Evolutionary conservation across 1,140 invertebrate species (phyloP).

Genomic region (Drosophila lacteicornis): DNA sequence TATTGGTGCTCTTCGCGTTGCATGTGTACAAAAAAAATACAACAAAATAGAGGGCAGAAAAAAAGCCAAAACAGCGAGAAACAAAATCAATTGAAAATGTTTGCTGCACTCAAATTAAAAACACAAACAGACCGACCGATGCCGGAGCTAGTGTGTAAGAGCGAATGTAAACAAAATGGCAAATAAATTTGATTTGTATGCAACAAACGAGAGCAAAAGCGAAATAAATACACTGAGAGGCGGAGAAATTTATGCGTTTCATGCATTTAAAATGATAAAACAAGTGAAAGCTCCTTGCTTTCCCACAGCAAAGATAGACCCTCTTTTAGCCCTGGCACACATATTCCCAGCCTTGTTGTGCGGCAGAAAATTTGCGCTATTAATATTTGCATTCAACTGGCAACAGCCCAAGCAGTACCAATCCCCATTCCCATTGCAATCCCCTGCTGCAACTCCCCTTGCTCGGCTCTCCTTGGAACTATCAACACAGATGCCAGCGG

Average conservation of each 20-base stretch:
- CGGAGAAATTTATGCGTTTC: constrained; percentile 37
- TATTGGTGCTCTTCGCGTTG: constrained; percentile 37
- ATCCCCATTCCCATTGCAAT: not conserved
- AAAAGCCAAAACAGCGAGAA: constrained; percentile 9
- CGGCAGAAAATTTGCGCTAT: constrained; percentile 78
- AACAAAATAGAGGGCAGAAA: not conserved
- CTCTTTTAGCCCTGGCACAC: constrained; percentile 38
- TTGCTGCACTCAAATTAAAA: constrained; percentile 70
- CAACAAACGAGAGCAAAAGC: constrained; percentile 26
- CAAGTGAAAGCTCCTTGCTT: constrained; percentile 14
- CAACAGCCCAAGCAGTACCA: constrained; percentile 45
- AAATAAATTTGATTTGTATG: constrained; percentile 72
- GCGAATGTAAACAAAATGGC: constrained; percentile 63
- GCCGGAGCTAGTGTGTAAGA: constrained; percentile 42
- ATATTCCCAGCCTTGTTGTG: constrained; percentile 58
- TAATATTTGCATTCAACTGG: constrained; percentile 81
- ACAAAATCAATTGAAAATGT: constrained; percentile 62
- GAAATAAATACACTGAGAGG: constrained; percentile 25
- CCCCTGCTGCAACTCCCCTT: not conserved
- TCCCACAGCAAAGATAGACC: not conserved
- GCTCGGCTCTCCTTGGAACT: constrained; percentile 42
- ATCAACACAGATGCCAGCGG: constrained; percentile 64
- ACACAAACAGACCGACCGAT: constrained; percentile 49
- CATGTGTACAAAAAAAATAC: constrained; percentile 11
- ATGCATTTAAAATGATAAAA: constrained; percentile 39